phyloP scores from a whole-genome alignment of 2,888 invertebrate species.

The Pelosia muscerda region DNA sequence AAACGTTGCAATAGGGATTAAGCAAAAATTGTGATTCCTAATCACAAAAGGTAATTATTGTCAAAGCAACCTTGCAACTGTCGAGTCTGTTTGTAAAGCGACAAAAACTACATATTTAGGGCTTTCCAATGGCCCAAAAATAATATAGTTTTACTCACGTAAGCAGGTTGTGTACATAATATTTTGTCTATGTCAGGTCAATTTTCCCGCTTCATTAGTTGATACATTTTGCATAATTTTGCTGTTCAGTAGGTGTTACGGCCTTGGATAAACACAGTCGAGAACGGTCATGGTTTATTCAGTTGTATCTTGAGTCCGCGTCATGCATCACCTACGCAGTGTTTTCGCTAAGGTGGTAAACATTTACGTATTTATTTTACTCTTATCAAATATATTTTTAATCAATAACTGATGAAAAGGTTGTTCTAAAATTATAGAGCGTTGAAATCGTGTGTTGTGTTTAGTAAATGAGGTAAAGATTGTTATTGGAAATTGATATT shows the following conservation, averaged over 20 bases:
- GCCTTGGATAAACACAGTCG: slow-evolving; percentile 53
- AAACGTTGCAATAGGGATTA: slow-evolving; percentile 24
- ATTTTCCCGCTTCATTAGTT: slow-evolving; percentile 62
- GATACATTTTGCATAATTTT: slow-evolving; percentile 68
- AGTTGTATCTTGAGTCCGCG: slow-evolving; percentile 68
- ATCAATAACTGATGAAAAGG: slow-evolving; percentile 16
- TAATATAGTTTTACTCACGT: background rate
- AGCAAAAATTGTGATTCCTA: slow-evolving; percentile 27
- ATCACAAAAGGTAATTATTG: slow-evolving; percentile 36
- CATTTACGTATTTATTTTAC: slow-evolving; percentile 38
- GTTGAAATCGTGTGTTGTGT: slow-evolving; percentile 9
- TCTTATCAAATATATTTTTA: slow-evolving; percentile 26
- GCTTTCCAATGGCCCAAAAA: background rate
- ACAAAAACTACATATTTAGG: background rate
- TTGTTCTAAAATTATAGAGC: slow-evolving; percentile 8
- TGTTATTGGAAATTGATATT: slow-evolving; percentile 34
- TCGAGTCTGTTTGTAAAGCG: slow-evolving; percentile 4
- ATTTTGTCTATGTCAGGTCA: slow-evolving; percentile 38
- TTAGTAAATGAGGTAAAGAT: slow-evolving; percentile 33
- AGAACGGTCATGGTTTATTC: slow-evolving; percentile 63
- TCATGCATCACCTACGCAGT: slow-evolving; percentile 82
- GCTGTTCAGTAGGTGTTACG: slow-evolving; percentile 56
- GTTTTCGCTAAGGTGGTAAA: slow-evolving; percentile 77
- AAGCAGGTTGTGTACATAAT: slow-evolving; percentile 9
- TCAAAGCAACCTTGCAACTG: slow-evolving; percentile 44